These are phyloP conservation scores for Cantharis lateralis DNA, from an alignment of 2,888 invertebrate genomes.

Conservation along the genomic window DNA sequence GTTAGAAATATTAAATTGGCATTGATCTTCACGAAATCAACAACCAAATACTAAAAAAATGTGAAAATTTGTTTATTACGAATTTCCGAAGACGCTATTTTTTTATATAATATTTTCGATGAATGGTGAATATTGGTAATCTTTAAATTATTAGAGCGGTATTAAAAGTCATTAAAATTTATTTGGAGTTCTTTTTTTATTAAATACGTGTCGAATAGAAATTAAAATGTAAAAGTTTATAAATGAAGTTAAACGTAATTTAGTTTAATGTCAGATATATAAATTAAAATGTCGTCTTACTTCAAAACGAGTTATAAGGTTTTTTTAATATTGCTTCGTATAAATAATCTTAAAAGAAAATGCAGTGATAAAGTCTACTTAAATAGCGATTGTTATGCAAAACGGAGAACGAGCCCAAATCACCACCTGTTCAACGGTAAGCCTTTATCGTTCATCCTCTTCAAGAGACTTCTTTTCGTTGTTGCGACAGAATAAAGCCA, in stretches of 20 bases:
- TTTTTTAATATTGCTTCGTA: conserved; percentile 56
- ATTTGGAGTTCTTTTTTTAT: neutral
- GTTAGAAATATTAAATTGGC: neutral
- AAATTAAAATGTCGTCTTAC: conserved; percentile 57
- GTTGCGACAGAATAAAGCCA: conserved; percentile 54
- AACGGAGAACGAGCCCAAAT: conserved; percentile 53
- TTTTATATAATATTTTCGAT: neutral
- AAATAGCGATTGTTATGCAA: conserved; percentile 58
- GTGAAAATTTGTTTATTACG: neutral
- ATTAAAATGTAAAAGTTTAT: neutral
- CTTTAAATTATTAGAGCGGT: neutral
- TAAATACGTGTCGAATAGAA: neutral
- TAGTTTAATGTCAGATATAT: conserved; percentile 43
- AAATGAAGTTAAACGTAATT: neutral
- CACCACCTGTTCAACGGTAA: conserved; percentile 54
- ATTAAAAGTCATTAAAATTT: neutral
- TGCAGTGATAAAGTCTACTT: conserved; percentile 55
- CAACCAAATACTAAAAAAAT: neutral
- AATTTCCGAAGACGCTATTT: neutral
- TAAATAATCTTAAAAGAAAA: conserved; percentile 54
- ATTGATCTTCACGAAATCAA: neutral
- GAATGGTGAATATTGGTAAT: neutral
- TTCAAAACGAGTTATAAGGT: conserved; percentile 54
- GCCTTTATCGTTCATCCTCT: conserved; percentile 57
- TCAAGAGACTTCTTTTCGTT: conserved; percentile 52